Percentiles rank a stretch among this genome's conserved stretches.
phyloP scores from a whole-genome alignment of 1,140 invertebrate genomes.

The Littorina saxatilis region DNA sequence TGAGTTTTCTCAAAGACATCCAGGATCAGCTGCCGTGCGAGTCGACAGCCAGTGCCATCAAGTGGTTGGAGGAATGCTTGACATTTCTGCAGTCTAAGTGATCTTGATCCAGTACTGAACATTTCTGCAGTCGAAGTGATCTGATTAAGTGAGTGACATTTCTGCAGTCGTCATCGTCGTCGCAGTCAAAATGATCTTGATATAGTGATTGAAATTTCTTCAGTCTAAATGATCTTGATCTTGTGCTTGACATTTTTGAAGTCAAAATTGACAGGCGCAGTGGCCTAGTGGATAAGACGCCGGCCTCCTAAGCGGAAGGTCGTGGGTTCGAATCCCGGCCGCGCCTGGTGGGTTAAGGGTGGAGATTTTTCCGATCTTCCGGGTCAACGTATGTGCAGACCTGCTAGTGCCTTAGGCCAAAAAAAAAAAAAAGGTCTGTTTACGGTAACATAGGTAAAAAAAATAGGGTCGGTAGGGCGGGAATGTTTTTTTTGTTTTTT shows the following conservation, averaged over 20 bases:
- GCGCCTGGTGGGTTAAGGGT: too few species aligned
- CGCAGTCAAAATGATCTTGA: neutral
- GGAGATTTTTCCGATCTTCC: too few species aligned
- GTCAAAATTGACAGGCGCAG: too few species aligned
- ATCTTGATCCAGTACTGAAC: neutral
- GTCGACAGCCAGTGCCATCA: neutral
- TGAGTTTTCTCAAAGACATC: constrained; percentile 49
- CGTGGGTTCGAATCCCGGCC: too few species aligned
- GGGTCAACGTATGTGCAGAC: too few species aligned
- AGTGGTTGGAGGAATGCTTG: constrained; percentile 29
- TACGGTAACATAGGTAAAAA: too few species aligned
- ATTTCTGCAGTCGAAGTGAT: neutral
- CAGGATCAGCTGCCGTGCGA: constrained; percentile 45
- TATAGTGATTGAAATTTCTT: neutral
- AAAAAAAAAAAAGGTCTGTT: too few species aligned
- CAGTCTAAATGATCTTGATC: neutral
- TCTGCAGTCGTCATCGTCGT: neutral
- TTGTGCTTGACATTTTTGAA: neutral
- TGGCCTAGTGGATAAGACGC: too few species aligned
- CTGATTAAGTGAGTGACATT: neutral
- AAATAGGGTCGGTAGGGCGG: too few species aligned
- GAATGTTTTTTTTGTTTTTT: too few species aligned
- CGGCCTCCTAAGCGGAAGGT: too few species aligned
- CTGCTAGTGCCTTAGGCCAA: too few species aligned
- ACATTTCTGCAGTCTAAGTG: constrained; percentile 19